Base-by-base conservation (phyloP, 2,113 vertebrate genomes). In the Cyphomyrus plagiostoma region DNA sequence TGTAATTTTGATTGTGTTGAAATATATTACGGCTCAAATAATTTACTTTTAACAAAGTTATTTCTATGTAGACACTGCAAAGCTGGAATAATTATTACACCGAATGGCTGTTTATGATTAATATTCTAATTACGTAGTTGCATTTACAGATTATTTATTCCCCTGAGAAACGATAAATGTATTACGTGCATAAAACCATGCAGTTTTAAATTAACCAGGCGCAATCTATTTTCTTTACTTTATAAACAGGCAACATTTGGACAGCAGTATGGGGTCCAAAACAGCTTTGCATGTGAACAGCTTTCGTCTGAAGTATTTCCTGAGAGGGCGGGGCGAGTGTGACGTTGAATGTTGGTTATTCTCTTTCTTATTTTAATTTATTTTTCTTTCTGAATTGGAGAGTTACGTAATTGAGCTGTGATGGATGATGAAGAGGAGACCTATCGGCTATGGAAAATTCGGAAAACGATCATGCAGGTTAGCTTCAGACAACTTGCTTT, bases 391-490 rank as follows among this genome's bases (percentile, higher is more conserved):
- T 11, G 13, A 46, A 42, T 17, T 89, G n/a, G 50, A 5, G 56
- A 6, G 23, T 80, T 19, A 17, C 17, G 10, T 30, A 35, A 17
- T 42, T 82, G 50, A 52, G 45, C 42, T 52, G 13, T 4, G 70
- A 39, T 98, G 98, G 98, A 99, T 89, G 98, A 99, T 1, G 98
- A 99, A 89, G 98, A 99, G 92, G 98, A 99, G 92, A 99, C 98
- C 0, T 99, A 99, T 89, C 95, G 98, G 6, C 91, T 99, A 3
- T 99, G 98, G 98, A 99, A 99, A 93, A 99, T 99, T 89, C 96
- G 98, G 1, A 99, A 99, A 89, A 99, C 98, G 3, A 98, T 98
- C 35, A 99, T 99, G 98, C 98, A 98, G 97, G 98, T 97, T 56
- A 19, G 88, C 89, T 11, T 70, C n/a, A 19, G 35, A 80, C 17